Base-by-base conservation (phyloP, 2,888 invertebrate species). In the Nipponacmea schrenckii region DNA sequence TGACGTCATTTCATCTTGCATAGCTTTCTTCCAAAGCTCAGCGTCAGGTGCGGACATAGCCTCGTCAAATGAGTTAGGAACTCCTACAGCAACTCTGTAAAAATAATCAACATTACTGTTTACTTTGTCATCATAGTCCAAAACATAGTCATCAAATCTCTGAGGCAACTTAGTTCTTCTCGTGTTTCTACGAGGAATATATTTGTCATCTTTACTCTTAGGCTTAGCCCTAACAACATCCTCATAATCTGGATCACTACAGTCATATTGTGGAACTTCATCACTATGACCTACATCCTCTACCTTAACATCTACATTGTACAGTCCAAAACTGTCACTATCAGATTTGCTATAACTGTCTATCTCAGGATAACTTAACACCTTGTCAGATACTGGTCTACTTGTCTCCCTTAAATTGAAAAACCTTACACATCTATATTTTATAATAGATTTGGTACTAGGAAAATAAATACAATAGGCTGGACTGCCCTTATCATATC, bases 1-100 rank as follows among this genome's bases (percentile, higher is more conserved):
- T 48, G 74, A 72, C 50, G 71, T 62, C 68, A 77, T 78, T 77
- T 78, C 73, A 24, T 74, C 74, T 50, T 66, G 31, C 73, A 73
- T 74, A 24, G 73, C 73, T 44, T 68, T 64, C 63, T 74, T 24
- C 74, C 72, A 74, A 5, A 64, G 50, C 27, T 39, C 62, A 26
- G 74, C 46, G 46, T 76, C 72, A 24, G 65, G 44, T 8, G 74
- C 68, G 24, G 10, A 50, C 8, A 74, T 64, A 39, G 76, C 76
- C 63, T 76, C 74, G 7, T 50, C 7, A 7, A 31, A 31, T 31
- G 31, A 31, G 7, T 31, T 31, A 31, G 31, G 31, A 31, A 31
- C 31, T 31, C 31, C 31, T 31, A 31, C 3, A 45, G 46, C 20
- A 50, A 48, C 50, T 45, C 56, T 48, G 65, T 76, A 77, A 46